A percentile compares a stretch with the other conserved stretches of the same genome.
Conservation (phyloP, 2,113 vertebrate genomes). For the Lycocorax pyrrhopterus region DNA sequence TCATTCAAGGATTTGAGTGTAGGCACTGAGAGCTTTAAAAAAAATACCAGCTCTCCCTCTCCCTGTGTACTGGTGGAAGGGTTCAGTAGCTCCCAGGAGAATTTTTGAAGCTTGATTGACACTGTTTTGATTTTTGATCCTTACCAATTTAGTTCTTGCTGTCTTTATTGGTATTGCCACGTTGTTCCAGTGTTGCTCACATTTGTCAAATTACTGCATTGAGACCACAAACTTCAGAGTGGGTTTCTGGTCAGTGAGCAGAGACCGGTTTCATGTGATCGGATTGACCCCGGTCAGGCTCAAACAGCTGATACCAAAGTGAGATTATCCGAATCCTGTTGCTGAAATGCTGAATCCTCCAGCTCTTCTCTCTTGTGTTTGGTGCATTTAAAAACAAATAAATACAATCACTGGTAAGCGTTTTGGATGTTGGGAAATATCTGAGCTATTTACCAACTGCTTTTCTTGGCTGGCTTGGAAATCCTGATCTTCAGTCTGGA, state of each 20-base stretch:
- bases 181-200: background rate
- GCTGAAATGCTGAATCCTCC: background rate
- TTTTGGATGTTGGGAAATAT: background rate
- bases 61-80: background rate
- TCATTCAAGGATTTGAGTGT: background rate
- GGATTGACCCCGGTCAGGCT: background rate
- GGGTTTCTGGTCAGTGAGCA: background rate
- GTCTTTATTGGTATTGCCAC: background rate
- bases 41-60: background rate
- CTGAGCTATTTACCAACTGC: conserved; percentile 12
- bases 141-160: background rate
- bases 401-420: background rate
- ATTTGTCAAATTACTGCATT: background rate
- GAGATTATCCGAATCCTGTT: conserved; percentile 7
- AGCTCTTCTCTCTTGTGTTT: background rate
- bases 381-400: background rate
- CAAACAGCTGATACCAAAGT: background rate
- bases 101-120: background rate
- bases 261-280: background rate
- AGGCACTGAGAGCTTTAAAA: background rate
- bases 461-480: conserved; percentile 2
- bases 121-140: background rate
- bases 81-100: background rate
- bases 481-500: conserved; percentile 55
- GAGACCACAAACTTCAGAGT: background rate